Base-by-base conservation (phyloP, 2,888 invertebrate species). In the Agrenia bidenticulata region DNA sequence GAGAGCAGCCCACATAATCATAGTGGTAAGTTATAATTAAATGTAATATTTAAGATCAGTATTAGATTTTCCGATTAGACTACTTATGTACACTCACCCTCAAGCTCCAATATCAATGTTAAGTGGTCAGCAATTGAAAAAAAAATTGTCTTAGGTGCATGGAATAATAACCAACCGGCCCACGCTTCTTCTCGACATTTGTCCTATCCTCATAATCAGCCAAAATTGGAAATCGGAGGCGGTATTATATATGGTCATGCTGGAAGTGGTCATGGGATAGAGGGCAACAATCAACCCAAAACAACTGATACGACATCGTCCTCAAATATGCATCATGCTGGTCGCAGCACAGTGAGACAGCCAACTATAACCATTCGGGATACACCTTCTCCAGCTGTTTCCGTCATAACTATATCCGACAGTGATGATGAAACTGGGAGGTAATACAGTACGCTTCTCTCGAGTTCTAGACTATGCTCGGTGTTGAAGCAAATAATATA, bases 361-460 rank as follows among this genome's bases (percentile, higher is more conserved):
- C 94, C 92, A 78, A 94, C 94, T 17, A 95, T 96, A 79, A 94
- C 95, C 63, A 95, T 96, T 77, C 88, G 92, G 74, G 95, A 95
- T 81, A 94, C 96, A 26, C 96, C 96, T 1, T 94, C 94, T 32
- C 95, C 95, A 2, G 90, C 94, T 51, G 93, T 92, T 57, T 92
- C 94, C 63, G 94, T 96, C 76, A 96, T 97, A 78, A 96, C 95
- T 49, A 94, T 94, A 77, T 92, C 92, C 19, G 96, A 96, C 80
- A 94, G 94, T 77, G 95, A 95, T 79, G 95, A 95, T 79, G 95
- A 96, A 78, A 83, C 85, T 61, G 82, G 83, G 61, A 76, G 77
- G 77, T 76, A 73, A 67, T 53, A 23, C 9, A 53, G n/a, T 17
- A 24, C 7, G 15, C 23, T 55, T n/a, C 32, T n/a, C 15, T 26